Evolutionary conservation across 2,888 invertebrate species (phyloP), one percentile per base, ranked within the genome.

Genomic region (Parthenolecanium corni): DNA sequence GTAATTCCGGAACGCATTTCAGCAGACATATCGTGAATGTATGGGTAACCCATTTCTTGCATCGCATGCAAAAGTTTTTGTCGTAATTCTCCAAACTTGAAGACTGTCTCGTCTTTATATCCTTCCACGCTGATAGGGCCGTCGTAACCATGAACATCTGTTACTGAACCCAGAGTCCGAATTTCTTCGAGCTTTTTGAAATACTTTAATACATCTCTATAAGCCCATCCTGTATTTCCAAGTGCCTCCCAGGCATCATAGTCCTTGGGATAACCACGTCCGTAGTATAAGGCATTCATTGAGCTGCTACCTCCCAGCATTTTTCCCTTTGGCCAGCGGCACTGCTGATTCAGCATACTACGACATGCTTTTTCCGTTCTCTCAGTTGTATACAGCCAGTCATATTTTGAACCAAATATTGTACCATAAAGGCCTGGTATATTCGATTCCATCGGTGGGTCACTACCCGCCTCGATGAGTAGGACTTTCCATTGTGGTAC

Each of bases 141-240:
- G 4, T 20, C 31, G 36, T 40, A 31, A 14, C 61, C 61, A 18
- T 61, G 61, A 21, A 21, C 14, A 1, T 38, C 31, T 51, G 18
- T 61, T 31, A 6, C 40, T 23, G 3, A 40, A 23, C 24, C n/a
- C n/a, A 11, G 42, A 23, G 12, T 23, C 23, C 9, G 40, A 49
- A 9, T 31, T 31, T 44, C 18, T 23, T 61, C 61, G 18, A 61
- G 47, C 40, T 51, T 61, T 21, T 51, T 51, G 12, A 61, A 61
- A 46, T 61, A 61, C 16, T 61, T 51, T 24, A 61, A 36, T 1
- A 61, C 38, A 16, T 38, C 3, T 4, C 49, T n/a, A 20, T 61
- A 61, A 61, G 21, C 4, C 61, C 61, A 61, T 4, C 61, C 61
- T 11, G 49, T 3, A 25, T 61, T 61, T 9, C 61, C 61, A 9